Base-by-base conservation (phyloP, 2,888 invertebrate genomes). In the Dolichopus griseipennis region DNA sequence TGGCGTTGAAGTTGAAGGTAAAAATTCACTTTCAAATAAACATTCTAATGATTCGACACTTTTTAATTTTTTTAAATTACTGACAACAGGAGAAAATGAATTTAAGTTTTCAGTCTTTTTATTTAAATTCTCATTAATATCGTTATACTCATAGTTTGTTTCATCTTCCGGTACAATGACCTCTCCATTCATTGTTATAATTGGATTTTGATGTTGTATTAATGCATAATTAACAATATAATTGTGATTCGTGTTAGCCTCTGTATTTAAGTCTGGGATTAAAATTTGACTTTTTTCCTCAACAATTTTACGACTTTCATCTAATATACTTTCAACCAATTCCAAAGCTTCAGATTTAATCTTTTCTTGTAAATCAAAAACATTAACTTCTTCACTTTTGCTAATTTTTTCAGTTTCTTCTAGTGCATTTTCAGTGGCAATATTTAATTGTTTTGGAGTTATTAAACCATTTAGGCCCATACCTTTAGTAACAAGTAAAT, bases 311-410 rank as follows among this genome's bases (percentile, higher is more conserved):
- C 69, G 65, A 69, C 72, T 71, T 68, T 74, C 72, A 43, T 66
- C 68, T 18, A 74, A 37, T 62, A 74, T 69, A 69, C 69, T 70
- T 68, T 74, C 72, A 52, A 74, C 73, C 52, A 74, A 69, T 66
- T 67, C 43, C 61, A 68, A 68, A 27, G 73, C 73, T 34, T 72
- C 70, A 15, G 22, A 64, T 62, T 64, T 68, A 41, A 68, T 66
- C 37, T 65, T 33, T 27, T 69, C 65, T 34, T 52, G 15, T n/a
- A 52, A 18, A 52, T 52, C 6, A 9, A 18, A n/a, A 5, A 64
- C 52, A 65, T 62, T 63, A 20, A 34, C 21, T 10, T 66, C 41
- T 10, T 68, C 27, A 27, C 21, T 12, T 20, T 64, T 66, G 22
- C 66, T 66, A 52, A 66, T 65, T 5, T 64, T 18, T 65, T 68